Evolutionary conservation across 1,140 invertebrate genomes (phyloP).

Genomic region (Pissodes strobi): DNA sequence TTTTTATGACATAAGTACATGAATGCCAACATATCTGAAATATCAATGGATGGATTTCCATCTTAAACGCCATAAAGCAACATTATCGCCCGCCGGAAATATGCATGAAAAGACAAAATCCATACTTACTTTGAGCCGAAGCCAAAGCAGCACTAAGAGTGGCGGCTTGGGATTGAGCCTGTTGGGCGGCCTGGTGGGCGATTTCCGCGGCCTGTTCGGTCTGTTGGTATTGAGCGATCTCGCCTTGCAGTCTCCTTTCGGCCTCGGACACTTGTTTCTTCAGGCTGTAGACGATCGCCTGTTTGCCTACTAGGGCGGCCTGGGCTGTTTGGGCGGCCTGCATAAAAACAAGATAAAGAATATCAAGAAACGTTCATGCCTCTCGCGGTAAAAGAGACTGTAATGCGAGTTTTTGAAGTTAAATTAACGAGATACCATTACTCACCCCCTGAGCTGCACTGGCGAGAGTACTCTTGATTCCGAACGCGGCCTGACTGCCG

Average conservation of each 20-base stretch:
- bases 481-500: slow-evolving; percentile 45
- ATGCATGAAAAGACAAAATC: no score
- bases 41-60: no score
- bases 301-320: slow-evolving; percentile 46
- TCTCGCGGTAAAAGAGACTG: no score
- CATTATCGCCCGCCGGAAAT: no score
- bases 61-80: no score
- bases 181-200: slow-evolving; percentile 39
- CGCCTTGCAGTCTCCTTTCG: slow-evolving; percentile 37
- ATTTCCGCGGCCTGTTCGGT: slow-evolving; percentile 37
- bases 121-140: slow-evolving; percentile 36
- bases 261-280: slow-evolving; percentile 40
- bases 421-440: no score
- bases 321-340: slow-evolving; percentile 46
- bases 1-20: no score
- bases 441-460: slow-evolving; percentile 43
- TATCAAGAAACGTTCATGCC: no score
- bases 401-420: not conserved
- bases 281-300: slow-evolving; percentile 39
- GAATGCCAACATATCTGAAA: no score
- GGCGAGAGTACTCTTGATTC: slow-evolving; percentile 41
- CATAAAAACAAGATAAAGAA: not conserved
- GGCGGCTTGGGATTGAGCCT: slow-evolving; percentile 37
- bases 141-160: slow-evolving; percentile 38
- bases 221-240: slow-evolving; percentile 40